phyloP scores from a whole-genome alignment of 2,888 invertebrate species.

The Neocrepidodera transversa region DNA sequence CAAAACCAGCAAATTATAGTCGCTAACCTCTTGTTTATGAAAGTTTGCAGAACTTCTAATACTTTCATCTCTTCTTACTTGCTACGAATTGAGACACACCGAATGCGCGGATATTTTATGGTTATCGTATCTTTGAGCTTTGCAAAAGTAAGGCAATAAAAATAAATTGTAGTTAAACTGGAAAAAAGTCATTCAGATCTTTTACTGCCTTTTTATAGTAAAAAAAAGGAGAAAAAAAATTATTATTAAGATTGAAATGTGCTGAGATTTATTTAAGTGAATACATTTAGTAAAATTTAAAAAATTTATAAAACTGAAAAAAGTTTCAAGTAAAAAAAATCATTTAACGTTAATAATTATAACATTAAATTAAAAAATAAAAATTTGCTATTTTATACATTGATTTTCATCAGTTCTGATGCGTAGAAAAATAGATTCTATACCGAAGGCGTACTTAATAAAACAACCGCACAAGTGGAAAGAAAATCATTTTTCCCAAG shows the following conservation, averaged over 20 bases:
- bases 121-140: neutral
- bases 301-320: too few relatives aligned
- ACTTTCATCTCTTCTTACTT: neutral
- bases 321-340: too few relatives aligned
- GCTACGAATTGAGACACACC: neutral
- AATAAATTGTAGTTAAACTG: neutral
- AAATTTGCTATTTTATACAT: neutral
- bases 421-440: conserved; percentile 2
- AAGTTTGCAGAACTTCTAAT: neutral
- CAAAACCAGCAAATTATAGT: neutral
- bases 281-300: too few relatives aligned
- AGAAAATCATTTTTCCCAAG: conserved; percentile 26
- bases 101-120: neutral
- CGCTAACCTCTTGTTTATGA: neutral
- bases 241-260: too few relatives aligned
- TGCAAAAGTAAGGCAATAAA: neutral
- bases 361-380: neutral
- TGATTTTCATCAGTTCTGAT: conserved; percentile 1
- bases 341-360: too few relatives aligned
- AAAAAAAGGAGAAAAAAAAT: too few relatives aligned
- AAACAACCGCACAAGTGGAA: conserved; percentile 17
- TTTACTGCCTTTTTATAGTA: too few relatives aligned
- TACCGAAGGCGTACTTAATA: conserved; percentile 1
- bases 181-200: too few relatives aligned
- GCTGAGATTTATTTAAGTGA: too few relatives aligned